phyloP scores from a whole-genome alignment of 92 coral and sea anemone species.

The Pocillopora grandis region DNA sequence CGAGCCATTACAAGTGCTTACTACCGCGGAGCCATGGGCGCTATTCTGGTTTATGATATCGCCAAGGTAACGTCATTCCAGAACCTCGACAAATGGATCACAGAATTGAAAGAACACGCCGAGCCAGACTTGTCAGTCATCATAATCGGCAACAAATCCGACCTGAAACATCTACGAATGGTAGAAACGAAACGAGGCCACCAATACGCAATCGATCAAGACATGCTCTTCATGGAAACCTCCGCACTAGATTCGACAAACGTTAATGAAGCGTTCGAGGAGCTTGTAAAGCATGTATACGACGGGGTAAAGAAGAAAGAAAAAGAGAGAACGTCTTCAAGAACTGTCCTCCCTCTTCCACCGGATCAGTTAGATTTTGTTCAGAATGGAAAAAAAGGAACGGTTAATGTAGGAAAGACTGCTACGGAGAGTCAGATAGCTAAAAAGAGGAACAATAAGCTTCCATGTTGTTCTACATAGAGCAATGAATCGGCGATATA shows the following conservation, averaged over 20 bases:
- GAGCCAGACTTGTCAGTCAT: slow-evolving; percentile 71
- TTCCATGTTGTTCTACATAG: slow-evolving; percentile 34
- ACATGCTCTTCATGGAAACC: slow-evolving; percentile 89
- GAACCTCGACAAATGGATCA: slow-evolving; percentile 90
- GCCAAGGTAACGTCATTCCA: slow-evolving; percentile 92
- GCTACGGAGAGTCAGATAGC: not conserved
- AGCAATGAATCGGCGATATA: not conserved
- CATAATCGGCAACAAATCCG: slow-evolving; percentile 94
- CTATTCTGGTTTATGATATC: slow-evolving; percentile 95
- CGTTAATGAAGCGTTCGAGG: slow-evolving; percentile 91
- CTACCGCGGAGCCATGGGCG: slow-evolving; percentile 98
- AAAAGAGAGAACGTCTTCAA: slow-evolving; percentile 34
- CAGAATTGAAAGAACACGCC: slow-evolving; percentile 86
- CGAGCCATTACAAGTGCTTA: slow-evolving; percentile 99
- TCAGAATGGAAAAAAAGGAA: slow-evolving; percentile 30
- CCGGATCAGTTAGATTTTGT: not conserved
- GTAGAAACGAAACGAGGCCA: slow-evolving; percentile 85
- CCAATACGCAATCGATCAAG: slow-evolving; percentile 79
- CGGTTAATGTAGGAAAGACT: slow-evolving; percentile 3
- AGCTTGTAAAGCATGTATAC: slow-evolving; percentile 76
- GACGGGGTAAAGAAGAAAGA: slow-evolving; percentile 76
- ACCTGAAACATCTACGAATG: slow-evolving; percentile 87
- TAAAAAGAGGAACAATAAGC: slow-evolving; percentile 1
- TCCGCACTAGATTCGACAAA: slow-evolving; percentile 93
- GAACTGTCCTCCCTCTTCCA: slow-evolving; percentile 12